Base-by-base conservation (phyloP, 2,888 invertebrate species). In the Drosophila gaucha region DNA sequence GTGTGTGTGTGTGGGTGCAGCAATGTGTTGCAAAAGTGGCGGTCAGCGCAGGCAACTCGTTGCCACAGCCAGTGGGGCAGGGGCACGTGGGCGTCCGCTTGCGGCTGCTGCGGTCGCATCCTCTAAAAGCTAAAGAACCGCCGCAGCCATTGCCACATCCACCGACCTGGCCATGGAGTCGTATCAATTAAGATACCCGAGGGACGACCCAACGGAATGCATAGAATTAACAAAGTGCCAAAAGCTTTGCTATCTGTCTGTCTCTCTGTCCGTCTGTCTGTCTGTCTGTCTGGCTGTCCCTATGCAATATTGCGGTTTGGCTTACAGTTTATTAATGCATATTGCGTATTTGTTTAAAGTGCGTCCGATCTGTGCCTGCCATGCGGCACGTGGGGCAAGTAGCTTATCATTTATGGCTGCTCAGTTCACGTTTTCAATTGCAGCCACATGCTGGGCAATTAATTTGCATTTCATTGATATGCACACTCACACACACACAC, bases 401-500 rank as follows among this genome's bases (percentile, higher is more conserved):
- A 54, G 73, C 74, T 73, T 73, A 73, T 73, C 73, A 74, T 73
- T 73, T 73, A 73, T 73, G 52, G 73, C 38, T 64, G 55, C 55
- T 49, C 49, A 50, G 46, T 73, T 73, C 75, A 74, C 80, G 74
- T 75, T 67, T 71, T 67, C 75, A 66, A 72, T 63, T 82, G 68
- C 74, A 26, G 78, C 63, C 78, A 74, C 67, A 76, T 80, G 70
- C 62, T 66, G 68, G 88, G 82, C 82, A 85, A 82, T 82, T 82
- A 82, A 82, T 82, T 82, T 82, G 87, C 82, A 82, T 82, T 85
- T 82, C 87, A 82, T 87, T 82, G 88, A 82, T 82, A 82, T 82
- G 82, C 82, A 67, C 57, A 75, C 71, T 56, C 71, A 72, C 64
- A 71, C 67, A 50, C 59, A 39, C 44, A 36, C 20, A 35, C 24